A percentile compares a stretch with the other conserved stretches of the same genome.
Evolutionary conservation across 53 echinoderm and acorn worm genomes (phyloP).

Genomic region (Astropecten irregularis): DNA sequence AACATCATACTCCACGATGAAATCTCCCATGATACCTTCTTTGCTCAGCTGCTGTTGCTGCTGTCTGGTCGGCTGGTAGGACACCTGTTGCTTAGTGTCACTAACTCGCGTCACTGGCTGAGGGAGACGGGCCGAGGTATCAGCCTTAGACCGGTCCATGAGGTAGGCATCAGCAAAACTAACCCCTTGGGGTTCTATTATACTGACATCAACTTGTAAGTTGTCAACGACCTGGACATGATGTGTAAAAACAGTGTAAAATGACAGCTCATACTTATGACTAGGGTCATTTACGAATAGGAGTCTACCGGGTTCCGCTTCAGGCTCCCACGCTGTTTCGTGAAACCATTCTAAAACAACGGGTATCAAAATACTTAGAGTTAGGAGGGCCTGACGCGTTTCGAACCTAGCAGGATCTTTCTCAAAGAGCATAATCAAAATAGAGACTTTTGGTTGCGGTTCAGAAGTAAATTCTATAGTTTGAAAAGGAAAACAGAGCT

Average conservation of each 20-base stretch:
- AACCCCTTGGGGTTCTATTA: slow-evolving; percentile 89
- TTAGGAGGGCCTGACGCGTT: too few relatives aligned
- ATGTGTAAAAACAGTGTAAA: neutral
- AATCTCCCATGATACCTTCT: slow-evolving; percentile 87
- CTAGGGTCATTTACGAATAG: too few relatives aligned
- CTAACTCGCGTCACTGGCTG: slow-evolving; percentile 47
- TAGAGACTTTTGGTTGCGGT: too few relatives aligned
- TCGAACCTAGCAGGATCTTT: too few relatives aligned
- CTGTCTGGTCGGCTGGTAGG: slow-evolving; percentile 61
- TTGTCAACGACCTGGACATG: slow-evolving; percentile 79
- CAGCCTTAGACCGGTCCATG: slow-evolving; percentile 36
- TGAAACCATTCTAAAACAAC: too few relatives aligned
- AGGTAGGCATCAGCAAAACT: slow-evolving; percentile 53
- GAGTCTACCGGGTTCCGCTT: too few relatives aligned
- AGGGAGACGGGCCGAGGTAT: slow-evolving; percentile 23
- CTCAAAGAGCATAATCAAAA: too few relatives aligned
- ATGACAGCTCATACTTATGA: too few relatives aligned
- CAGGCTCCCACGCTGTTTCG: too few relatives aligned
- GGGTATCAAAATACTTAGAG: too few relatives aligned
- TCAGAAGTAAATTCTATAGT: too few relatives aligned
- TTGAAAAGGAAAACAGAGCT: too few relatives aligned
- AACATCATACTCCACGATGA: slow-evolving; percentile 88
- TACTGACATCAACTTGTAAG: slow-evolving; percentile 66
- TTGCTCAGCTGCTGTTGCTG: slow-evolving; percentile 65
- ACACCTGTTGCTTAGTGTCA: slow-evolving; percentile 61